Evolutionary conservation across 2,797 vertebrate genomes (phyloP).

Genomic region (Eutrigla gurnardus): DNA sequence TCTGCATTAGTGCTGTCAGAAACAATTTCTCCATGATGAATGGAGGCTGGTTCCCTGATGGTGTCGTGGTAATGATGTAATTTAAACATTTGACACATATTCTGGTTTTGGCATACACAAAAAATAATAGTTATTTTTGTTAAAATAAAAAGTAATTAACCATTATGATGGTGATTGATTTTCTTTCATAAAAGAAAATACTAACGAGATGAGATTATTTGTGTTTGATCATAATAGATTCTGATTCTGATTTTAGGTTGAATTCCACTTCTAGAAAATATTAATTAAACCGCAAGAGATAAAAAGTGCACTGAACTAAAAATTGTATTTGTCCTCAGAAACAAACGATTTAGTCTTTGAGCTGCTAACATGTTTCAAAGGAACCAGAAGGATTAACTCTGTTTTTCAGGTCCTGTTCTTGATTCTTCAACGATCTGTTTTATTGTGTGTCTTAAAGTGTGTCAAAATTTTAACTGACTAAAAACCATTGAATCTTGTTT

Average conservation of each 20-base stretch:
- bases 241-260: too few relatives aligned
- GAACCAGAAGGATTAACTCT: too few relatives aligned
- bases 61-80: slow-evolving; percentile 30
- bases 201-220: background rate
- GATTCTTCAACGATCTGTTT: background rate
- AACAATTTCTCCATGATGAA: slow-evolving; percentile 20
- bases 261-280: background rate
- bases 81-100: slow-evolving; percentile 40
- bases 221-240: background rate
- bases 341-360: background rate
- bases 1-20: slow-evolving; percentile 32
- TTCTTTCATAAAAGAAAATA: too few relatives aligned
- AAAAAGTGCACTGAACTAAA: background rate
- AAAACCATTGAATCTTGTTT: too few relatives aligned
- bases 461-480: background rate
- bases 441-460: background rate
- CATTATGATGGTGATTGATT: too few relatives aligned
- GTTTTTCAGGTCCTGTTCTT: background rate
- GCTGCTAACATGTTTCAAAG: too few relatives aligned
- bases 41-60: background rate
- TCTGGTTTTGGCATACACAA: background rate
- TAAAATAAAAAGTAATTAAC: background rate
- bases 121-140: background rate
- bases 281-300: background rate
- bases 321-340: background rate